phyloP scores from a whole-genome alignment of 2,113 vertebrate genomes.

The Pardalotus punctatus region DNA sequence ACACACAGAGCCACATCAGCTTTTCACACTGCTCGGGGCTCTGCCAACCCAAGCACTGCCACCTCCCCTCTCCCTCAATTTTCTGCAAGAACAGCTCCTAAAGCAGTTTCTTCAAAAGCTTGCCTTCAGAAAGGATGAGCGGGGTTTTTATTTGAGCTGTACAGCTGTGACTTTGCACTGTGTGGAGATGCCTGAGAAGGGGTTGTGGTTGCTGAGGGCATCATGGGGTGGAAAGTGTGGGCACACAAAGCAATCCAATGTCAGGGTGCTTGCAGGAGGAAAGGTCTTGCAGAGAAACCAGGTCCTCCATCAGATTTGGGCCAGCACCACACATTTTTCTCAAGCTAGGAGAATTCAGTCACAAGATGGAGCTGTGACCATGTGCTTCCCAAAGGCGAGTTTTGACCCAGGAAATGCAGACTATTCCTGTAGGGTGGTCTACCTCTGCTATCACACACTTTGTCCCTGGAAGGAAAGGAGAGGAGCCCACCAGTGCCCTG shows the following conservation, averaged over 20 bases:
- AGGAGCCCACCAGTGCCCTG: background rate
- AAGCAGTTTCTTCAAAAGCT: background rate
- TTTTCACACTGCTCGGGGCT: background rate
- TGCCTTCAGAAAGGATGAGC: background rate
- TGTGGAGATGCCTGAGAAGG: background rate
- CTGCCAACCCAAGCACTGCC: background rate
- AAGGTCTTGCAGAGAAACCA: background rate
- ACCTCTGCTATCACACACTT: background rate
- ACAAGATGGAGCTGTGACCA: constrained; percentile 7
- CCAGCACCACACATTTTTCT: background rate
- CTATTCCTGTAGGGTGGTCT: background rate
- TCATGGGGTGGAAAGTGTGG: background rate
- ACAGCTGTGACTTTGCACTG: background rate
- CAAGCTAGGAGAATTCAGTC: background rate
- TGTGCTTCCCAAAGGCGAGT: background rate
- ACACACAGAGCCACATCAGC: fast-evolving
- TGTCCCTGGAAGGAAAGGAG: background rate
- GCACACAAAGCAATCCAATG: fast-evolving
- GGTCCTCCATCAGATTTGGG: background rate
- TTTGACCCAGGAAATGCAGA: fast-evolving
- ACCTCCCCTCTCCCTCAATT: fast-evolving
- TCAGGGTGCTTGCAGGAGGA: background rate
- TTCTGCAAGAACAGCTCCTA: background rate
- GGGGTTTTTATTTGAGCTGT: background rate
- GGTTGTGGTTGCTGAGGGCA: background rate